Conservation (phyloP, 2,113 vertebrate genomes). For the Chrysemys picta region DNA sequence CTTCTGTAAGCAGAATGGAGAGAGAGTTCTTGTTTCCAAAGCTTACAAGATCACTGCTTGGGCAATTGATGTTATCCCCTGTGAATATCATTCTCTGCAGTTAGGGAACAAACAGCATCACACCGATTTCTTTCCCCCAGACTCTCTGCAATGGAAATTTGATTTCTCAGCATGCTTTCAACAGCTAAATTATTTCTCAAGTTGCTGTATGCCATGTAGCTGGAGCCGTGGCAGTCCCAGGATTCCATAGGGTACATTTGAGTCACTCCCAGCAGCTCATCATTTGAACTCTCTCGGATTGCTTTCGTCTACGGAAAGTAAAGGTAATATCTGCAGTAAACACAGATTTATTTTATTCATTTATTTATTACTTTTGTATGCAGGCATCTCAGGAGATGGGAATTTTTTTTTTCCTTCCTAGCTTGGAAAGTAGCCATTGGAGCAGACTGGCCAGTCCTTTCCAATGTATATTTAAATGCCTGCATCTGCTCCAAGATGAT, state of each 20-base stretch:
- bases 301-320: not conserved
- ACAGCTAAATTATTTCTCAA: not conserved
- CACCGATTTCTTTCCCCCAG: not conserved
- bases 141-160: slow-evolving; percentile 49
- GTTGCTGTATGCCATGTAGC: not conserved
- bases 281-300: not conserved
- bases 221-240: not conserved
- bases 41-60: not conserved
- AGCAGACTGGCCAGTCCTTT: not conserved
- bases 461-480: slow-evolving; percentile 38
- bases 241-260: not conserved
- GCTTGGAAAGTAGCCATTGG: slow-evolving; percentile 29
- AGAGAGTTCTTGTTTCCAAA: not conserved
- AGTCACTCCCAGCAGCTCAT: not conserved
- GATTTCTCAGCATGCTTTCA: slow-evolving; percentile 29
- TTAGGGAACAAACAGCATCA: slow-evolving; percentile 43
- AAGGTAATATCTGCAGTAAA: slow-evolving; percentile 17
- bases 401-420: not conserved
- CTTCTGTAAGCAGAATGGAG: not conserved
- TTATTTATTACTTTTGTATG: not conserved
- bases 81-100: slow-evolving; percentile 32
- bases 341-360: not conserved
- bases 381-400: slow-evolving; percentile 8
- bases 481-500: slow-evolving; percentile 43
- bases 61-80: not conserved